Percentiles rank a stretch among this genome's conserved stretches.
Conservation (phyloP, 2,797 vertebrate genomes). For the Urophycis tenuis region DNA sequence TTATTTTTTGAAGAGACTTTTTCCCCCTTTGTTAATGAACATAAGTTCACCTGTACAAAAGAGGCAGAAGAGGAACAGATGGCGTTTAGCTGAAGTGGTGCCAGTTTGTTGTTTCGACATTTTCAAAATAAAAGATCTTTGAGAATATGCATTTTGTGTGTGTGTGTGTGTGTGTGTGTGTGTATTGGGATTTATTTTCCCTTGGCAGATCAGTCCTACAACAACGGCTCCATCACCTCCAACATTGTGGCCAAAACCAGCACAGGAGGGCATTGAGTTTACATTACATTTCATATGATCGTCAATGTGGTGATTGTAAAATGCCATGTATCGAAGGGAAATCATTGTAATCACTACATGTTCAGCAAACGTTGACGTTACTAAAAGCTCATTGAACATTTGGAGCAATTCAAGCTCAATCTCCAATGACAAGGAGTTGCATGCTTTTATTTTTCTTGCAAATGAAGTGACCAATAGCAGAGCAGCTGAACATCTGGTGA, state of each 20-base stretch:
- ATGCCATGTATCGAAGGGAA: too few relatives aligned
- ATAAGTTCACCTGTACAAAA: slow-evolving; percentile 28
- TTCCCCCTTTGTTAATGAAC: slow-evolving; percentile 32
- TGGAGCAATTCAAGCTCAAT: not conserved
- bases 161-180: slow-evolving; percentile 6
- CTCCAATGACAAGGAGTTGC: not conserved
- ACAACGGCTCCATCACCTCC: too few relatives aligned
- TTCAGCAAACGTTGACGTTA: too few relatives aligned
- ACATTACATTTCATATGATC: not conserved
- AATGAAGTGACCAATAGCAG: not conserved
- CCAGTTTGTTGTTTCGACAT: slow-evolving; percentile 48
- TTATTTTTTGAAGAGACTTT: not conserved
- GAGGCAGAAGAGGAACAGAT: slow-evolving; percentile 24
- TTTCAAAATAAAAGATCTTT: not conserved
- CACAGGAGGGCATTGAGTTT: too few relatives aligned
- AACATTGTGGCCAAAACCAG: too few relatives aligned
- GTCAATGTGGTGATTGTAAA: not conserved
- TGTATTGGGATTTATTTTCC: not conserved
- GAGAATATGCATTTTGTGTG: not conserved
- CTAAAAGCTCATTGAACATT: not conserved
- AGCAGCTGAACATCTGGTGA: not conserved
- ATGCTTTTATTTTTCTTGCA: too few relatives aligned
- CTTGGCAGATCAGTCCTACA: not conserved
- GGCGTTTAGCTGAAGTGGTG: slow-evolving; percentile 50
- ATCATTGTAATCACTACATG: too few relatives aligned